Conservation (phyloP, 2,888 invertebrate genomes). For the Andrena bicolor region DNA sequence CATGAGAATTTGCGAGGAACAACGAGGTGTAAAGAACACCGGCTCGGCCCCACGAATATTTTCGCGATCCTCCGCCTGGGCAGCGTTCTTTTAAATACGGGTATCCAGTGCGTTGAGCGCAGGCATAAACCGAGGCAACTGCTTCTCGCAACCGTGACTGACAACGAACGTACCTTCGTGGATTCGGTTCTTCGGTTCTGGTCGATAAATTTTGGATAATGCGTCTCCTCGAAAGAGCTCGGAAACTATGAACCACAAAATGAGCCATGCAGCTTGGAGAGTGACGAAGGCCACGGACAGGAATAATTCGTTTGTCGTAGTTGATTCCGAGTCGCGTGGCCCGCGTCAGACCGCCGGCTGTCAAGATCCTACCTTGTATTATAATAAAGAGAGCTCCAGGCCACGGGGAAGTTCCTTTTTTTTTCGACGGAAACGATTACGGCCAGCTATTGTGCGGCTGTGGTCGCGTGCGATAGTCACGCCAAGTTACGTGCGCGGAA, state of each 20-base stretch:
- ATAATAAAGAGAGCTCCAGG: constrained; percentile 53
- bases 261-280: background rate
- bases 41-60: constrained; percentile 61
- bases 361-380: constrained; percentile 51
- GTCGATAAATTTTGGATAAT: constrained; percentile 1
- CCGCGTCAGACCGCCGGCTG: constrained; percentile 59
- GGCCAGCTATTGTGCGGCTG: constrained; percentile 62
- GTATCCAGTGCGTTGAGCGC: constrained; percentile 61
- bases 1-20: constrained; percentile 67
- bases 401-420: constrained; percentile 32
- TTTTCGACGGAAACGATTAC: constrained; percentile 70
- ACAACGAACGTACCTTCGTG: constrained; percentile 3
- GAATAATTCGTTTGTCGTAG: constrained; percentile 11
- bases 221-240: no score
- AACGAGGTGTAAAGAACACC: constrained; percentile 71
- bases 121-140: constrained; percentile 72
- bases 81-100: constrained; percentile 65
- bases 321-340: constrained; percentile 74
- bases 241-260: background rate
- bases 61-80: constrained; percentile 49
- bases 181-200: background rate
- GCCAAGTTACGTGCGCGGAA: constrained; percentile 71
- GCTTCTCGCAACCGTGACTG: constrained; percentile 69
- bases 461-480: constrained; percentile 80
- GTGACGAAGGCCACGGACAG: constrained; percentile 7